phyloP scores from a whole-genome alignment of 2,797 vertebrate species.

The Acanthurus leucopareius region DNA sequence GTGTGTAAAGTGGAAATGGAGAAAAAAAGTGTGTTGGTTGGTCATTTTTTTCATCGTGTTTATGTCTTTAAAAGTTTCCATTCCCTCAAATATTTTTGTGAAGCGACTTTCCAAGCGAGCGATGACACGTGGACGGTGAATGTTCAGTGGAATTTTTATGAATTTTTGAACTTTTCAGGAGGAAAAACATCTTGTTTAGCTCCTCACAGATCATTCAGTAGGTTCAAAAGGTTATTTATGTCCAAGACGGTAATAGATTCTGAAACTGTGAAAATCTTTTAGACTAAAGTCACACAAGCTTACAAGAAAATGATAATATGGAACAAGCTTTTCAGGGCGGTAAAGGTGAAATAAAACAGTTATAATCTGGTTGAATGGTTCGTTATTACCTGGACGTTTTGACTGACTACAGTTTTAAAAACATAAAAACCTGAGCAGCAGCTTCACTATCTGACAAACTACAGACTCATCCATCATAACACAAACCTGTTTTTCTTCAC shows the following conservation, averaged over 20 bases:
- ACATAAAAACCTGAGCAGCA: no score
- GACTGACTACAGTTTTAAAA: no score
- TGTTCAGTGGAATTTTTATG: slow-evolving; percentile 29
- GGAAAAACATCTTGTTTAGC: slow-evolving; percentile 27
- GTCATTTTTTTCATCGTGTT: no score
- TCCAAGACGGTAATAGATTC: slow-evolving; percentile 3
- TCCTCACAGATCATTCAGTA: background rate
- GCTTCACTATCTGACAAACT: slow-evolving; percentile 8
- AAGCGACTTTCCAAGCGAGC: no score
- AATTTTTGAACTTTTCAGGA: background rate
- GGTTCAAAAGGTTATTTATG: slow-evolving; percentile 4
- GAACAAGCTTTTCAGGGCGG: background rate
- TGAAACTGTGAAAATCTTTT: slow-evolving; percentile 8
- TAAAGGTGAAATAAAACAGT: background rate
- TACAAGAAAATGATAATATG: background rate
- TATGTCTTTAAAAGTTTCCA: no score
- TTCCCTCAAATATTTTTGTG: background rate
- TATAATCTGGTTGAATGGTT: background rate
- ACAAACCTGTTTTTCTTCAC: background rate
- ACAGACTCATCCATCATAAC: background rate
- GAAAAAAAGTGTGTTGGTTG: no score
- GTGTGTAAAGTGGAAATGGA: no score
- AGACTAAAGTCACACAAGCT: background rate
- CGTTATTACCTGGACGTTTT: background rate
- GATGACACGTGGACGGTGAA: background rate